Conservation (phyloP, 2,797 vertebrate genomes). For the Graptemys geographica region DNA sequence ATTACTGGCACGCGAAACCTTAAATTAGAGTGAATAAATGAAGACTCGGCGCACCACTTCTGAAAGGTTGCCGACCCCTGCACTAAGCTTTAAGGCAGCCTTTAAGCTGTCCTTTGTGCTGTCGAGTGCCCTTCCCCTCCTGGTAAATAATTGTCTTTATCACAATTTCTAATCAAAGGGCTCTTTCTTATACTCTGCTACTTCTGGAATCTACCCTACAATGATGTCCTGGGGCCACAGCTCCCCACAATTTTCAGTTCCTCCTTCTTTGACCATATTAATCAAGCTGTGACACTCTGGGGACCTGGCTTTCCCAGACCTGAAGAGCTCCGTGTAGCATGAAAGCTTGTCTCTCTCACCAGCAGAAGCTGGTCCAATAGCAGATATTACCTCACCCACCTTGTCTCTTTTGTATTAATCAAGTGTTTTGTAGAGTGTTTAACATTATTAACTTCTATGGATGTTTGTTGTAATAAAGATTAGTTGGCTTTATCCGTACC, state of each 20-base stretch:
- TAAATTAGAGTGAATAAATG: no score
- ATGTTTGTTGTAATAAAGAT: neutral
- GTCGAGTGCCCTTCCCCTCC: neutral
- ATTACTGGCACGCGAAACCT: no score
- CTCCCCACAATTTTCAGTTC: neutral
- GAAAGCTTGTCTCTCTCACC: neutral
- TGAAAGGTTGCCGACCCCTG: no score
- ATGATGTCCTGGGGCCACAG: neutral
- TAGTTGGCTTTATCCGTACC: neutral
- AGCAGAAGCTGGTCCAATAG: neutral
- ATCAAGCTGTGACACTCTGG: neutral
- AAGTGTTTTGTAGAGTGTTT: neutral
- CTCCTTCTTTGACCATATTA: neutral
- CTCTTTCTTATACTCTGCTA: neutral
- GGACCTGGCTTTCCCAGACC: neutral
- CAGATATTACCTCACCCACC: neutral
- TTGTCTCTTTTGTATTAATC: neutral
- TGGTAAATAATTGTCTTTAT: neutral
- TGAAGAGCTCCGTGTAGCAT: neutral
- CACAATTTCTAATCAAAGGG: neutral
- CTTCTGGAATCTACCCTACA: neutral
- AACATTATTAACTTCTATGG: neutral
- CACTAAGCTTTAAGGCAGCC: neutral
- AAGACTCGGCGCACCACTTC: no score
- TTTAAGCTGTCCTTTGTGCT: neutral